A percentile compares a stretch with the other conserved stretches of the same genome.
Evolutionary conservation across 2,797 vertebrate genomes (phyloP).

Genomic region (Australoheros facetus): DNA sequence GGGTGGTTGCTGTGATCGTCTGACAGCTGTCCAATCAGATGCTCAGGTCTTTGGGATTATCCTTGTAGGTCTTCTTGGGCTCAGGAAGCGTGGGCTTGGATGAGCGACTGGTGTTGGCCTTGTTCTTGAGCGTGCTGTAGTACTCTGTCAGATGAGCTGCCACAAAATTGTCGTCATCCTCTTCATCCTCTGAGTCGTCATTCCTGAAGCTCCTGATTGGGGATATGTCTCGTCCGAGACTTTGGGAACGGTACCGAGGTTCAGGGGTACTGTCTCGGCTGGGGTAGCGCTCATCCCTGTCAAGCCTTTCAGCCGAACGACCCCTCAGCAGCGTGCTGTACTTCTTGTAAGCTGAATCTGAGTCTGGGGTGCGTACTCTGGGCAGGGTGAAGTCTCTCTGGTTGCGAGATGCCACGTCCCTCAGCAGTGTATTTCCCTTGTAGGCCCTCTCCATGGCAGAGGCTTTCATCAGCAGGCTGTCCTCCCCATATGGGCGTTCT

Average conservation of each 20-base stretch:
- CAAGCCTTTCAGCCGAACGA: conserved; percentile 65
- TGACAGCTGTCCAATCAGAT: conserved; percentile 84
- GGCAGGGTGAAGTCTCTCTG: conserved; percentile 64
- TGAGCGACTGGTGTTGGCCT: conserved; percentile 67
- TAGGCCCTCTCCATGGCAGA: conserved; percentile 66
- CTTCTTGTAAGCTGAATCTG: conserved; percentile 72
- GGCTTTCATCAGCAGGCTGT: conserved; percentile 66
- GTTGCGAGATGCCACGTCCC: conserved; percentile 41
- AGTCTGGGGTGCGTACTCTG: conserved; percentile 74
- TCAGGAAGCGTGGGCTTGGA: conserved; percentile 77
- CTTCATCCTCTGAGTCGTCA: conserved; percentile 85
- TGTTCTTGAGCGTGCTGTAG: conserved; percentile 78
- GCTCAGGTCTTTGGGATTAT: conserved; percentile 95
- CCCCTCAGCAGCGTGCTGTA: conserved; percentile 81
- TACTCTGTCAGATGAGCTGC: conserved; percentile 82
- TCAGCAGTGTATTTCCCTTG: conserved; percentile 62
- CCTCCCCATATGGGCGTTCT: conserved; percentile 47
- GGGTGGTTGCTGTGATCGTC: conserved; percentile 46
- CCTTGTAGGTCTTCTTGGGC: conserved; percentile 90
- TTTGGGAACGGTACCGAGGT: conserved; percentile 73
- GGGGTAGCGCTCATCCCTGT: conserved; percentile 41
- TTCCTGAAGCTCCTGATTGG: conserved; percentile 79
- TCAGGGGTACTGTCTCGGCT: conserved; percentile 75
- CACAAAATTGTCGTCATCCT: conserved; percentile 76
- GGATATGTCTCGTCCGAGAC: conserved; percentile 85